Evolutionary conservation across 1,140 invertebrate genomes (phyloP).

Genomic region (Oryctes rhinoceros): DNA sequence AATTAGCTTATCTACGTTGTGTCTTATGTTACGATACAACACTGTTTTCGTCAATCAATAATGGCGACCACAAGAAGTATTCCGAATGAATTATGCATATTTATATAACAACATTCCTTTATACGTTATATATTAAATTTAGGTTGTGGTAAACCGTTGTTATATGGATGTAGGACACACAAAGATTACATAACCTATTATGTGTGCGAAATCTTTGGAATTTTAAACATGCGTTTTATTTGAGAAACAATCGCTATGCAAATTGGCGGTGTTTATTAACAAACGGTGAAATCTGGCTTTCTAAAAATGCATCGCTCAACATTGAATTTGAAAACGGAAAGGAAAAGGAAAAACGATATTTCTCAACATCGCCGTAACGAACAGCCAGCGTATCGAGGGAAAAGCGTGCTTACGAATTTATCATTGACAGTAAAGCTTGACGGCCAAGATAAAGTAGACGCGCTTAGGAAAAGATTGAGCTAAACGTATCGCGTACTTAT

Average conservation of each 20-base stretch:
- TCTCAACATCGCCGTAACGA: not conserved
- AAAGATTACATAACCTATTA: not conserved
- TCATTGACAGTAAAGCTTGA: not conserved
- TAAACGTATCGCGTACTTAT: not conserved
- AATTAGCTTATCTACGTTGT: no score
- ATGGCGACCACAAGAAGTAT: not conserved
- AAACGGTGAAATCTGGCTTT: slow-evolving; percentile 13
- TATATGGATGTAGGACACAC: slow-evolving; percentile 14
- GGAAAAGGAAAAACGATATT: slow-evolving; percentile 31
- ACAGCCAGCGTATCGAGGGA: no score
- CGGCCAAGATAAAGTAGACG: not conserved
- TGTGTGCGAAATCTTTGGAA: slow-evolving; percentile 18
- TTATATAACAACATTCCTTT: slow-evolving; percentile 1
- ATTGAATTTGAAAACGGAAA: slow-evolving; percentile 19
- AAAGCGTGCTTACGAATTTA: not conserved
- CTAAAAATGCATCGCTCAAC: slow-evolving; percentile 8
- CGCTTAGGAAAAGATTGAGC: not conserved
- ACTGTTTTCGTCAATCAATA: no score
- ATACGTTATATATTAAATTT: not conserved
- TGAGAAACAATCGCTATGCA: slow-evolving; percentile 31
- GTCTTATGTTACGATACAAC: no score
- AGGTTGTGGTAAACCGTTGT: not conserved
- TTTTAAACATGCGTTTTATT: slow-evolving; percentile 27
- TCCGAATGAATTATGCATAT: not conserved
- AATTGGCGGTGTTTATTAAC: slow-evolving; percentile 13